Base-by-base conservation (phyloP, 2,797 vertebrate species). In the Chelidonichthys spinosus region DNA sequence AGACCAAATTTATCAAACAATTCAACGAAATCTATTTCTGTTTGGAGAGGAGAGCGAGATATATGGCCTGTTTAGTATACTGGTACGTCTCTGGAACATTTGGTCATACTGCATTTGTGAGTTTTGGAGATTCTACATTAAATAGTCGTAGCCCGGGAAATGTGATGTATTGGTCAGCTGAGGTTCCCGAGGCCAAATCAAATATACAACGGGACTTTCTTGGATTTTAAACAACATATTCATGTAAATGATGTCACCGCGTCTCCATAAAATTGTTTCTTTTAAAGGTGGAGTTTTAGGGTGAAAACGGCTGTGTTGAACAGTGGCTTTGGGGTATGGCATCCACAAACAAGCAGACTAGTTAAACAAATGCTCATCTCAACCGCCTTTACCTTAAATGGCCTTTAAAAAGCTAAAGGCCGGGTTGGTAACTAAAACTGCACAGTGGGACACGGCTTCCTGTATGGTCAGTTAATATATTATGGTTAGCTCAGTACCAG, bases 41-140 rank as follows among this genome's bases (percentile, higher is more conserved):
- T 98, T 97, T 97, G 95, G 95, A 96, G 92, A 97, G 89, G 94
- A 93, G 91, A 82, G 85, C 89, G 94, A 97, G 96, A 98, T 97
- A 96, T 97, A 98, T 96, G 95, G 93, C 92, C 92, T 97, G 96
- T 97, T 95, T 97, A 96, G 96, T 94, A 95, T 95, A 95, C 82
- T 81, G 95, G 95, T 95, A 94, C 91, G 91, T 95, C 96, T 94
- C 92, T 94, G 96, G 96, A 98, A 96, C 95, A 92, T 97, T 97
- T 93, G 94, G 95, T 96, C 95, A 87, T 90, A 90, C 93, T 92
- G 95, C 95, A 96, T 96, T 97, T 98, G 96, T 98, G 96, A 97
- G 96, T 98, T 96, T 98, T 98, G 96, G 97, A 98, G 96, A 96
- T 97, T 96, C 95, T 96, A 95, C 93, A 96, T 98, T 96, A 97